phyloP scores from a whole-genome alignment of 2,888 invertebrate species.

The Schizotus pectinicornis region DNA sequence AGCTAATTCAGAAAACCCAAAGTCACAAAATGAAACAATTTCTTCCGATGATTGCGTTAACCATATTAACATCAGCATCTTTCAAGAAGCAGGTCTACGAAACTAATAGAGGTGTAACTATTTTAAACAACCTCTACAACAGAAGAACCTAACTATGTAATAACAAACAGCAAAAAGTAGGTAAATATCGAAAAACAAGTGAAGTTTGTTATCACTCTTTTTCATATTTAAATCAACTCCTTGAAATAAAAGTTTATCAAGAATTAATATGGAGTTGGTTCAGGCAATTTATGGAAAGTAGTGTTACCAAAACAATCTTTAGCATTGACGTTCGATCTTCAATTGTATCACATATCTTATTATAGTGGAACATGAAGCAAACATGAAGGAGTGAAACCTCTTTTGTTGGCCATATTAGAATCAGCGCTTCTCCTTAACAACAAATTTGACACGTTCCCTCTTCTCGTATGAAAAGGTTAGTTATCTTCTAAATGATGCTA shows the following conservation, averaged over 20 bases:
- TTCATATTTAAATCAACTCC: constrained; percentile 32
- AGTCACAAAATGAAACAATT: constrained; percentile 31
- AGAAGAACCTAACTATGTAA: neutral
- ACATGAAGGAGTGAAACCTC: constrained; percentile 38
- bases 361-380: constrained; percentile 32
- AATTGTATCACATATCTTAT: constrained; percentile 32
- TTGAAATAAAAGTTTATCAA: constrained; percentile 34
- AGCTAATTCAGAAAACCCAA: constrained; percentile 27
- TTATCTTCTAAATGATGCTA: too few relatives aligned
- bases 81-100: constrained; percentile 20
- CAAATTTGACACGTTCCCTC: constrained; percentile 18
- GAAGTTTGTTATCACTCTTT: neutral
- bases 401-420: constrained; percentile 30
- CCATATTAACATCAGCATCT: constrained; percentile 24
- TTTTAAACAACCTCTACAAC: constrained; percentile 24
- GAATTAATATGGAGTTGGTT: constrained; percentile 31
- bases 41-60: constrained; percentile 12
- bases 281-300: constrained; percentile 34
- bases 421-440: constrained; percentile 37
- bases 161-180: neutral
- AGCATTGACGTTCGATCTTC: constrained; percentile 35
- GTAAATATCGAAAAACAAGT: constrained; percentile 16
- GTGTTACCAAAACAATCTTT: constrained; percentile 42
- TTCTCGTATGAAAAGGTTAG: too few relatives aligned
- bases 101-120: constrained; percentile 14